Evolutionary conservation across 2,113 vertebrate genomes (phyloP), one percentile per base, ranked within the genome.

Genomic region (Toxostoma redivivum): DNA sequence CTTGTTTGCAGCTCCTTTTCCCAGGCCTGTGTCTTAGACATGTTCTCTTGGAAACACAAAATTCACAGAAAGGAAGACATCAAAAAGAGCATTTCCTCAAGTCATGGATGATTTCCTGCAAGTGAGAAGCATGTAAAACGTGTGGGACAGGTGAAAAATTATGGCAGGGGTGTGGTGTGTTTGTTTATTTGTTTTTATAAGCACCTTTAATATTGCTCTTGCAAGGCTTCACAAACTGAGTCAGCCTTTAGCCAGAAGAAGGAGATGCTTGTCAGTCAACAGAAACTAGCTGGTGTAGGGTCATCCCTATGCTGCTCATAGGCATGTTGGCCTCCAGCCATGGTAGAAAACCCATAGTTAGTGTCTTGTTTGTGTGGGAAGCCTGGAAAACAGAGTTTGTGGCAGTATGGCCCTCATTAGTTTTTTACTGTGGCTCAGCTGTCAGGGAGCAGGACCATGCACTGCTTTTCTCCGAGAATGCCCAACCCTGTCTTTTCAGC

Each of bases 41-140:
- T 21, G 1, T 33, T 21, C 58, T 45, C 30, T 35, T 66, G 21
- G 65, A 89, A 60, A 50, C 14, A 62, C 14, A 54, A 87, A 74
- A 65, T 61, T 24, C 13, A 51, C 30, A 54, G 38, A 54, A 73
- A 66, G 20, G 7, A 62, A 20, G 15, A 28, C 0, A 0, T 40
- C 53, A 17, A 81, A 77, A 83, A 66, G 25, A 56, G 15, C 8
- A 9, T 81, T 88, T 91, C 28, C 42, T 84, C 35, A 64, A 45
- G 24, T 47, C 65, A n/a, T 8, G 28, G 44, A 21, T 56, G 51
- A 62, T 28, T 70, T 67, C 37, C 31, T 9, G 4, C 37, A 65
- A 51, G 61, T 31, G 35, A 94, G 71, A 65, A 86, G 35, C 2
- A 1, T 57, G 20, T 69, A 25, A 72, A 94, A 50, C 37, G 22